Evolutionary conservation across 1,140 invertebrate species (phyloP), one percentile per base, ranked within the genome.

Genomic region (Physella acuta): DNA sequence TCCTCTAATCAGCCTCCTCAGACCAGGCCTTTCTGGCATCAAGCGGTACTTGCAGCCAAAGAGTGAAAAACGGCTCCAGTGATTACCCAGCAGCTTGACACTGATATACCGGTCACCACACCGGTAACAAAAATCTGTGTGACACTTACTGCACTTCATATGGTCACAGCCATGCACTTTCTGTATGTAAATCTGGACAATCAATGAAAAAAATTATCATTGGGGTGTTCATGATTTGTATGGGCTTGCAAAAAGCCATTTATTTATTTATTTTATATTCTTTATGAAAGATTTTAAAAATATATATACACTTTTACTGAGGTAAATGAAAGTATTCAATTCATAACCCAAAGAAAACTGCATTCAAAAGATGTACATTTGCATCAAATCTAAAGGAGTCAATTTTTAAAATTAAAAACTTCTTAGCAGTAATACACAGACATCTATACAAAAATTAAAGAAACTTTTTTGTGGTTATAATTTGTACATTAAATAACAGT

Each of bases 41-140:
- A 82, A 78, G 20, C 79, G 76, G 61, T 85, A 85, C 72, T 85
- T 85, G 71, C 86, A 87, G 30, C 86, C 86, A 63, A 87, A 81
- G 2, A 84, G 74, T 71, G 84, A 85, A 37, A 85, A 75, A n/a
- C 79, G 78, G 51, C 79, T 84, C 59, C 81, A 80, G 69, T 87
- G 86, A 67, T 86, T 81, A 0, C 86, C 86, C 65, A 87, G 78
- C 61, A 85, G 84, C 61, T 81, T 83, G 17, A 85, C 36, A 20
- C 76, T 72, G 8, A 82, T 75, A 67, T 82, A 82, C 30, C 76
- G 74, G 44, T 82, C 80, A 14, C 86, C 86, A 75, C 86, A 87
- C 44, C 77, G 78, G 68, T 87, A 87, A 71, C 86, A 87, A 68
- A 87, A 87, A 51, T 79, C 78, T 8, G 84, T 86, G 33, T 81